Evolutionary conservation across 2,888 invertebrate species (phyloP), one percentile per base, ranked within the genome.

Genomic region (Pediacus dermestoides): DNA sequence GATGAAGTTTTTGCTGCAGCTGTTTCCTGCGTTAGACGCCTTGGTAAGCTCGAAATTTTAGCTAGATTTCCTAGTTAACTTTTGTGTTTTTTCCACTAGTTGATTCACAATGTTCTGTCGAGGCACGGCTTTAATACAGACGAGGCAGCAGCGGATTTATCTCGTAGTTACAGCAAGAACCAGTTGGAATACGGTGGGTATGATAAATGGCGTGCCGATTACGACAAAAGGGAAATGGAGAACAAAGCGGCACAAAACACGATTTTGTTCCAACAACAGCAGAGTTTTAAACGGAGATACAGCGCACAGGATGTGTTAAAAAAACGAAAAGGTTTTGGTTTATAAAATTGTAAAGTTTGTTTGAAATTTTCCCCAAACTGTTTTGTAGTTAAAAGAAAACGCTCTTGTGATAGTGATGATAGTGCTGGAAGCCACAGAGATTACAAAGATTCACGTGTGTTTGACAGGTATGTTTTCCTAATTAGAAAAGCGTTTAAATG

Each of bases 401-500:
- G 22, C 31, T 48, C 55, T 3, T 55, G 53, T 41, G 77, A 74
- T 14, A 76, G 76, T 50, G 79, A 81, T 50, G 80, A 79, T 48
- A 77, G 76, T 39, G 76, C 78, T 39, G 72, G 74, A 39, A 79
- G 77, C 37, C 75, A 75, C 1, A 71, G 70, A 39, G 75, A 78
- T 61, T 80, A 78, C 39, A 77, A 76, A 50, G 77, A 78, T 52
- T 77, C 75, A 48, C 69, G 74, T 58, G 82, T 83, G 30, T 82
- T 78, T 66, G 80, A 82, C 52, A 81, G 81, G 81, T 81, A 55
- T 59, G 64, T 51, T 4, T 15, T 32, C 18, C 16, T 7, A 4
- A 22, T n/a, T n/a, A n/a, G n/a, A n/a, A n/a, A n/a, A n/a, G n/a
- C n/a, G n/a, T n/a, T n/a, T n/a, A n/a, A n/a, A n/a, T n/a, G n/a